These are phyloP conservation scores for Rhea americana DNA, from an alignment of 2,113 vertebrate genomes.

Conservation along the genomic window DNA sequence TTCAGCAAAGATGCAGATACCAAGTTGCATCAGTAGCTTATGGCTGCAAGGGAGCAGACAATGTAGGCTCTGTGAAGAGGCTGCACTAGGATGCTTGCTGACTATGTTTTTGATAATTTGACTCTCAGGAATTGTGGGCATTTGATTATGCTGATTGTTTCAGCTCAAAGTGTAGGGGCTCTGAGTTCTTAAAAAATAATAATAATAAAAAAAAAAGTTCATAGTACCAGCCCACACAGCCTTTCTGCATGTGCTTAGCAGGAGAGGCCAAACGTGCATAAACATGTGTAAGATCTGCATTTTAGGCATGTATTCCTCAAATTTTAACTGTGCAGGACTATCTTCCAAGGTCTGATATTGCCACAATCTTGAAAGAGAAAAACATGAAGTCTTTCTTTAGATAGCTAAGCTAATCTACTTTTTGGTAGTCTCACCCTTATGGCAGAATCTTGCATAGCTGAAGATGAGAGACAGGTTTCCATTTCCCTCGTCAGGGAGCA, in stretches of 20 bases:
- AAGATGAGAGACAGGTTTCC: background rate
- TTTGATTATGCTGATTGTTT: background rate
- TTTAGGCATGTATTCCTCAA: background rate
- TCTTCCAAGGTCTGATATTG: background rate
- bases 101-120: background rate
- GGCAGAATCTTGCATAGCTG: background rate
- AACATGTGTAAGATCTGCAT: background rate
- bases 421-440: background rate
- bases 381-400: background rate
- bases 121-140: background rate
- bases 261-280: background rate
- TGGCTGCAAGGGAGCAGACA: background rate
- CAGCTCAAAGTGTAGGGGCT: background rate
- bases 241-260: background rate
- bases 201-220: background rate
- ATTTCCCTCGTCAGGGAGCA: too few species aligned
- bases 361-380: background rate
- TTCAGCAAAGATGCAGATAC: background rate
- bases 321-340: background rate
- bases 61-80: background rate
- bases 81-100: background rate
- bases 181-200: accelerated
- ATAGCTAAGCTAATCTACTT: background rate
- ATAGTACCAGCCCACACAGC: background rate
- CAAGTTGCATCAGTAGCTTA: accelerated